Evolutionary conservation across 2,797 vertebrate species (phyloP).

Genomic region (Megaceryle alcyon): DNA sequence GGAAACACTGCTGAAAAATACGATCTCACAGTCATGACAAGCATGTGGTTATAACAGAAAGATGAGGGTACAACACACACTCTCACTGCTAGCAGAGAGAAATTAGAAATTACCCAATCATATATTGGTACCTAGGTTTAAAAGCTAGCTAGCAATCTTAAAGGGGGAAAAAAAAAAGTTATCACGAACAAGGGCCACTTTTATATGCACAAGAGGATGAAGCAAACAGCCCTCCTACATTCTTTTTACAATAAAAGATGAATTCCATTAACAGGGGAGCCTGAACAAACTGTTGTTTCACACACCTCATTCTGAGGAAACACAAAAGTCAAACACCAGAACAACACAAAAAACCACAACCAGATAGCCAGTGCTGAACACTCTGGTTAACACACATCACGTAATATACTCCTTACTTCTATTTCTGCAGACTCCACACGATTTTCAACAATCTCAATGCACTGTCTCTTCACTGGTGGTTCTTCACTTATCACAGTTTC

Average conservation of each 20-base stretch:
- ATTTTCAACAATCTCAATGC: conserved; percentile 87
- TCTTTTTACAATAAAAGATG: conserved; percentile 37
- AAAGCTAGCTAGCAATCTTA: neutral
- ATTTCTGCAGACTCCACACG: conserved; percentile 84
- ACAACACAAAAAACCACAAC: neutral
- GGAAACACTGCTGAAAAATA: conserved; percentile 36
- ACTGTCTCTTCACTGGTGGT: conserved; percentile 83
- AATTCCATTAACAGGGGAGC: conserved; percentile 58
- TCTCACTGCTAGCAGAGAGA: neutral
- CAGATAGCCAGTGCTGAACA: conserved; percentile 56
- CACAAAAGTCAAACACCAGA: conserved; percentile 54
- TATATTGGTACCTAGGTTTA: neutral
- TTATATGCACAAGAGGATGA: neutral
- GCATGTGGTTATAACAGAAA: conserved; percentile 20
- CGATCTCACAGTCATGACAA: conserved; percentile 30
- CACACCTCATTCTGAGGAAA: conserved; percentile 49
- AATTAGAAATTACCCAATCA: neutral
- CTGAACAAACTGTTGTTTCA: conserved; percentile 38
- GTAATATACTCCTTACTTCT: conserved; percentile 82
- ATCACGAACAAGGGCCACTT: neutral
- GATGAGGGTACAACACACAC: neutral
- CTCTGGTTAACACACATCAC: conserved; percentile 69
- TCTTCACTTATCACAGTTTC: conserved; percentile 90
- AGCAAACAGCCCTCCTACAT: conserved; percentile 6
- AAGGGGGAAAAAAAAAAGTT: neutral